phyloP scores from a whole-genome alignment of 2,888 invertebrate species.

The Norana najaformis region DNA sequence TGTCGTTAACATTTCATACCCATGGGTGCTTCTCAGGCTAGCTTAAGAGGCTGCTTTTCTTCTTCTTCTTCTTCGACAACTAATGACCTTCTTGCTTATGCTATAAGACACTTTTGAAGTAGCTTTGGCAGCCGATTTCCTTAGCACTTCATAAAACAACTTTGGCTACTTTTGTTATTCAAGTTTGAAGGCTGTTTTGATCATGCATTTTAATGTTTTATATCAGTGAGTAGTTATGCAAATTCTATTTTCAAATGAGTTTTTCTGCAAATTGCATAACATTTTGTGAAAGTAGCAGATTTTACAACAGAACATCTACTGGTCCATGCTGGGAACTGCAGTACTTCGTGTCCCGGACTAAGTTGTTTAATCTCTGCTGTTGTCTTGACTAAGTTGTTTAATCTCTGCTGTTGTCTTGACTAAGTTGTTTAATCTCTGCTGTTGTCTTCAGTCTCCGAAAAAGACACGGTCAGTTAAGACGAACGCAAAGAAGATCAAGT shows the following conservation, averaged over 20 bases:
- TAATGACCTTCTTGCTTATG: no score
- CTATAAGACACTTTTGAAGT: no score
- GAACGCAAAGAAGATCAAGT: constrained; percentile 41
- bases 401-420: not conserved
- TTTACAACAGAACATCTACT: not conserved
- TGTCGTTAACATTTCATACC: no score
- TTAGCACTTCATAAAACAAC: no score
- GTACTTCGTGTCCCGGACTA: no score
- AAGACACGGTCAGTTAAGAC: not conserved
- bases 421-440: not conserved
- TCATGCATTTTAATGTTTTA: not conserved
- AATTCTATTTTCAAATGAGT: not conserved
- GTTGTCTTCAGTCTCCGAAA: constrained; percentile 21
- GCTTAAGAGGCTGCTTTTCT: no score
- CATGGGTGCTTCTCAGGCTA: no score
- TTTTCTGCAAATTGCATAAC: not conserved
- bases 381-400: no score
- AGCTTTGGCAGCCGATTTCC: no score
- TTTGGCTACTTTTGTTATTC: not conserved
- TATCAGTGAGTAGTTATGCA: not conserved
- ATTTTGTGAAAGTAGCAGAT: no score
- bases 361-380: no score
- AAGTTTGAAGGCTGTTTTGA: not conserved
- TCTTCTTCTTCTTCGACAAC: no score
- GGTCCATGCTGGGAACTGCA: not conserved